A percentile compares a stretch with the other conserved stretches of the same genome.
Conservation (phyloP, 2,888 invertebrate species). For the Cataglyphis cursor region DNA sequence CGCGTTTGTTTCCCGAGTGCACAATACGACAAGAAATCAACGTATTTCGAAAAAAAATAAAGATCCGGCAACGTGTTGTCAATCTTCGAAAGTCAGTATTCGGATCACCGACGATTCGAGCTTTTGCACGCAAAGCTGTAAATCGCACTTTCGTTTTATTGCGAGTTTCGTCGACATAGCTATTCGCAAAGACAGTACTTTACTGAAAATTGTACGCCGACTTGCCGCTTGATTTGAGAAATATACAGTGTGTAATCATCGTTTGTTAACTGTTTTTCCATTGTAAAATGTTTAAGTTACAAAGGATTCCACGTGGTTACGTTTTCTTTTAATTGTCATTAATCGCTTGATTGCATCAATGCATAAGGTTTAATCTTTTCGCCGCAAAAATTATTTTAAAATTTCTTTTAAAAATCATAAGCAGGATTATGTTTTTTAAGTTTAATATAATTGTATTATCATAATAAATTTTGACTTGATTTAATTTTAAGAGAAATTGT, state of each 20-base stretch:
- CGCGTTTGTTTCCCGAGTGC: conserved; percentile 62
- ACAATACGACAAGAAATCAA: conserved; percentile 44
- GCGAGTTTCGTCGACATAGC: neutral
- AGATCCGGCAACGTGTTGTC: neutral
- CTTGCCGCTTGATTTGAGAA: conserved; percentile 24
- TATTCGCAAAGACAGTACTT: neutral
- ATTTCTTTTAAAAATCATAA: neutral
- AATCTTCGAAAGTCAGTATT: neutral
- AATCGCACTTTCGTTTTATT: conserved; percentile 25
- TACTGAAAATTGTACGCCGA: neutral
- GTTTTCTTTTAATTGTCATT: conserved; percentile 9
- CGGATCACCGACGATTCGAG: neutral
- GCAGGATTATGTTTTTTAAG: neutral
- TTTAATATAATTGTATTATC: neutral
- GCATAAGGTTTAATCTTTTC: conserved; percentile 30
- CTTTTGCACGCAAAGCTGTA: conserved; percentile 40
- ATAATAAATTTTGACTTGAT: neutral
- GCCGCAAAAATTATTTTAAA: neutral
- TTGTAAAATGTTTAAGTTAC: conserved; percentile 7
- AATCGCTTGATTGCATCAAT: conserved; percentile 14
- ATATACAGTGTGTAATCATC: conserved; percentile 7
- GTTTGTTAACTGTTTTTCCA: conserved; percentile 14
- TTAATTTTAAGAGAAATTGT: neutral
- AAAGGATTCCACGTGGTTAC: neutral
- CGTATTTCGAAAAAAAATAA: neutral